Conservation (phyloP, 2,888 invertebrate genomes). For the Eueremaeus valkanovi region DNA sequence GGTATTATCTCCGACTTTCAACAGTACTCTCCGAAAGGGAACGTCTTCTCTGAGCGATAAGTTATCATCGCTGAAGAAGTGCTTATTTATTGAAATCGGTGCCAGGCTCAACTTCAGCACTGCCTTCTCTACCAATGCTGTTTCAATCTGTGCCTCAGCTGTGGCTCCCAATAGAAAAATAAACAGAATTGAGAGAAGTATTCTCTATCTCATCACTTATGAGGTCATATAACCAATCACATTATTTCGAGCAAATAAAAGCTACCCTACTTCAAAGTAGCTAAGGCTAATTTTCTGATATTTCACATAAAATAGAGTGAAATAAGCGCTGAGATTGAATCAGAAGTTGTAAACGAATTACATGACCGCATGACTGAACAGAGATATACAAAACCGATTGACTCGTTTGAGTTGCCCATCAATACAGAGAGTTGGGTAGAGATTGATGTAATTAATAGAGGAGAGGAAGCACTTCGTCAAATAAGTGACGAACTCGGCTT, state of each 20-base stretch:
- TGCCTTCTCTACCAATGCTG: slow-evolving; percentile 90
- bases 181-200: slow-evolving; percentile 73
- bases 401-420: slow-evolving; percentile 59
- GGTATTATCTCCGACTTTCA: slow-evolving; percentile 39
- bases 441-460: slow-evolving; percentile 42
- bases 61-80: background rate
- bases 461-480: slow-evolving; percentile 39
- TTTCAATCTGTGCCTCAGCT: slow-evolving; percentile 86
- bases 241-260: slow-evolving; percentile 1
- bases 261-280: background rate
- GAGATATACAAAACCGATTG: slow-evolving; percentile 65
- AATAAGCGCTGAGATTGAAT: slow-evolving; percentile 33
- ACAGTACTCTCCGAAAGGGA: background rate
- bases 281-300: background rate
- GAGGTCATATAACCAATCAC: slow-evolving; percentile 35
- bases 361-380: slow-evolving; percentile 94
- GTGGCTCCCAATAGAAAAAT: slow-evolving; percentile 68
- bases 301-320: slow-evolving; percentile 38
- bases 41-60: slow-evolving; percentile 1
- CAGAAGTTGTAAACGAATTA: slow-evolving; percentile 53
- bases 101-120: slow-evolving; percentile 86
- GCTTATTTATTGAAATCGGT: slow-evolving; percentile 40
- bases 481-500: slow-evolving; percentile 59
- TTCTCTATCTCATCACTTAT: slow-evolving; percentile 62
- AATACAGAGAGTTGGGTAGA: slow-evolving; percentile 69